Percentiles rank a stretch among this genome's conserved stretches.
Conservation (phyloP, 2,113 vertebrate genomes). For the Mirounga angustirostris region DNA sequence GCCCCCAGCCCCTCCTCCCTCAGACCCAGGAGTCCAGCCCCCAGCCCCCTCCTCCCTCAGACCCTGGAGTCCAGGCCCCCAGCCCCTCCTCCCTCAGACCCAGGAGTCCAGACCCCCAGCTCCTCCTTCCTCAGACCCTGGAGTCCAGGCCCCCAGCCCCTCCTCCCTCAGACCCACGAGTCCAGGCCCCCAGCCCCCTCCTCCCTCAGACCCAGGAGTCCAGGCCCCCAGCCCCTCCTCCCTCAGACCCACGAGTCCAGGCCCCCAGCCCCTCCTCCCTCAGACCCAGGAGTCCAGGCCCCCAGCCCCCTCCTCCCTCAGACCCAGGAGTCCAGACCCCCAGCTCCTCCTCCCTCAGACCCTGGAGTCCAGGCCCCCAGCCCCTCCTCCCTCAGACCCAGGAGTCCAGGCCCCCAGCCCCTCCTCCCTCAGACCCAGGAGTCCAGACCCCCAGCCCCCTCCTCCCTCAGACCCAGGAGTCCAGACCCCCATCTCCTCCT, state of each 20-base stretch:
- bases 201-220: neutral
- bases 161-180: neutral
- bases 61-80: neutral
- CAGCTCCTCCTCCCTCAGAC: too few species aligned
- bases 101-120: neutral
- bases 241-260: neutral
- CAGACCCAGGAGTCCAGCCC: neutral
- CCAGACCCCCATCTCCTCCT: accelerated
- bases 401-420: neutral
- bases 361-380: neutral
- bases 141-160: accelerated
- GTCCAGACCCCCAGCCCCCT: accelerated
- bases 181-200: neutral
- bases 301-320: neutral
- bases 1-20: neutral
- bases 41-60: neutral
- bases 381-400: neutral
- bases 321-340: accelerated
- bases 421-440: neutral
- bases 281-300: neutral
- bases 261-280: neutral
- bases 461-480: neutral
- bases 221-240: neutral
- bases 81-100: neutral
- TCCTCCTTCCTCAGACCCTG: neutral